Conservation (phyloP, 1,140 invertebrate species). For the Trachymyrmex septentrionalis region DNA sequence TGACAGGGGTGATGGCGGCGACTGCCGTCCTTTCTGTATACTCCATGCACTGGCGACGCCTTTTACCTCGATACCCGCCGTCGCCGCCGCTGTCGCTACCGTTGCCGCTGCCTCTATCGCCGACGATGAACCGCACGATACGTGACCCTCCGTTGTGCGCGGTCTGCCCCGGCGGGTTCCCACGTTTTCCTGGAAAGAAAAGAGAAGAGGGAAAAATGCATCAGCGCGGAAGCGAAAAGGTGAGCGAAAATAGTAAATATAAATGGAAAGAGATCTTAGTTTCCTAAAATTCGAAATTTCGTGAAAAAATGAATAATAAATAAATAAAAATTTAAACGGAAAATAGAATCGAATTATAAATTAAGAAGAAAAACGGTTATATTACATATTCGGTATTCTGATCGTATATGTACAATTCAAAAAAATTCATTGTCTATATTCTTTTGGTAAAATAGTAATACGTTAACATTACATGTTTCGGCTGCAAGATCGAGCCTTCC, state of each 20-base stretch:
- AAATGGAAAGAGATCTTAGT: not conserved
- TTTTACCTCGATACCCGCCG: conserved; percentile 76
- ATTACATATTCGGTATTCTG: too few species aligned
- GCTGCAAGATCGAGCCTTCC: too few species aligned
- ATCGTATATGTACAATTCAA: too few species aligned
- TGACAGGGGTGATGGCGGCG: conserved; percentile 64
- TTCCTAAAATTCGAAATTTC: not conserved
- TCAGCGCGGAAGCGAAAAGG: not conserved
- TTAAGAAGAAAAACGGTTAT: too few species aligned
- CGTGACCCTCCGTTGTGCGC: conserved; percentile 60
- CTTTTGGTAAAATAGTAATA: too few species aligned
- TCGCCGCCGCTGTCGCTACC: conserved; percentile 1
- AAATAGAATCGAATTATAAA: too few species aligned
- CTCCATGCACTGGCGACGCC: conserved; percentile 60
- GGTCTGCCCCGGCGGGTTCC: conserved; percentile 40
- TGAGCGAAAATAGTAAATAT: not conserved
- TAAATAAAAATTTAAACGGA: too few species aligned
- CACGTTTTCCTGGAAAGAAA: conserved; percentile 59
- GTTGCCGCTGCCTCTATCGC: not conserved
- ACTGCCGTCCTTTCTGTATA: conserved; percentile 50
- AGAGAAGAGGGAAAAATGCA: not conserved
- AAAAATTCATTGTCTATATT: too few species aligned
- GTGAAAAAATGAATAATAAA: not conserved
- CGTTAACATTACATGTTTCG: too few species aligned
- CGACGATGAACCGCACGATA: conserved; percentile 31